phyloP scores from a whole-genome alignment of 1,140 invertebrate genomes.

The Trichogramma pretiosum region DNA sequence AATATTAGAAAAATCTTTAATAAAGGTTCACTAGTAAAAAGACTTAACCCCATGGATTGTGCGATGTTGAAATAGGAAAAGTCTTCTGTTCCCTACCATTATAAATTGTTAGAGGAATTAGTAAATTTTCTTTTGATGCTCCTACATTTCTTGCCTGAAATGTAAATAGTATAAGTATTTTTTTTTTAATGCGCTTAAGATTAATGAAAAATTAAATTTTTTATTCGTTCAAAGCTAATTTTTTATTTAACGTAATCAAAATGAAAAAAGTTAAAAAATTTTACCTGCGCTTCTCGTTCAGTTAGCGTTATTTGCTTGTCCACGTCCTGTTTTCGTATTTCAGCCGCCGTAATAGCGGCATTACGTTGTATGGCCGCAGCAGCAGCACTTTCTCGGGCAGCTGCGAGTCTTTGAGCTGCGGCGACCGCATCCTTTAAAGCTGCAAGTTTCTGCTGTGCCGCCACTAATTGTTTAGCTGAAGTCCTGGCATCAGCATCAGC shows the following conservation, averaged over 20 bases:
- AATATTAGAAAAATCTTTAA: too few species aligned
- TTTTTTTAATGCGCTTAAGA: too few species aligned
- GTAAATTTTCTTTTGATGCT: constrained; percentile 39
- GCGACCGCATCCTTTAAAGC: constrained; percentile 40
- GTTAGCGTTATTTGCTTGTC: constrained; percentile 41
- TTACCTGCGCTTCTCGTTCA: constrained; percentile 40
- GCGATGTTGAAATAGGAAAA: too few species aligned
- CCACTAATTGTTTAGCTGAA: constrained; percentile 38
- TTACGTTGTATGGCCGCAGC: constrained; percentile 41
- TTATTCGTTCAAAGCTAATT: constrained; percentile 18
- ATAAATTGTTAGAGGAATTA: too few species aligned
- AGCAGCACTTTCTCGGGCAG: constrained; percentile 39
- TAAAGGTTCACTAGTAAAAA: too few species aligned
- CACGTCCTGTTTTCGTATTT: constrained; percentile 42
- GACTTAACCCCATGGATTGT: constrained; percentile 35
- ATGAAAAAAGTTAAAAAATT: not conserved
- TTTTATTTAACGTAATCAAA: not conserved
- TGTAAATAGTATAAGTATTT: too few species aligned
- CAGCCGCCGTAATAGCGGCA: constrained; percentile 38
- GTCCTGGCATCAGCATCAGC: constrained; percentile 34
- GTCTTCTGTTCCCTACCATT: too few species aligned
- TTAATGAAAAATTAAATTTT: constrained; percentile 20
- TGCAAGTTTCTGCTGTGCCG: constrained; percentile 41
- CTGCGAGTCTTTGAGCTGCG: constrained; percentile 40
- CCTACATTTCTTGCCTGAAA: constrained; percentile 36